Base-by-base conservation (phyloP, 2,888 invertebrate species). In the Tiliacea aurago region DNA sequence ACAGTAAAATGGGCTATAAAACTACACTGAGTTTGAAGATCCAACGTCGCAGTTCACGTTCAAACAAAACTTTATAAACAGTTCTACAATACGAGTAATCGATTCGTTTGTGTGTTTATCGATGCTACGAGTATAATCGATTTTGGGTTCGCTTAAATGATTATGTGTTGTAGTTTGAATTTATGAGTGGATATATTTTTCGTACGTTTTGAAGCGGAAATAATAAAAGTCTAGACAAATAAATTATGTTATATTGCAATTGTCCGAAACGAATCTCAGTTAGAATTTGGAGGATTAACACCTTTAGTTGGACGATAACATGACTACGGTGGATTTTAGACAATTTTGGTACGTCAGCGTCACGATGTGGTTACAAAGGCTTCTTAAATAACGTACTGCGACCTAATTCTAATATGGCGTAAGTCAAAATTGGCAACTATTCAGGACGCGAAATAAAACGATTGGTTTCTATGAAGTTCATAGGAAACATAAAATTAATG, bases 1-100 rank as follows among this genome's bases (percentile, higher is more conserved):
- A 45, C 76, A 64, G 45, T 86, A 86, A 83, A 83, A 85, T 51
- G 47, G 37, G 37, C 68, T 10, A 69, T 83, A 83, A 83, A 83
- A 73, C 68, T 74, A 66, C 59, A 71, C 78, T 55, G 28, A 67
- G 61, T 58, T 64, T 65, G 53, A 70, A 65, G 59, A 65, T 65
- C 15, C 13, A 58, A 66, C 61, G 66, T 59, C 68, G 63, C 18
- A 58, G 55, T 66, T 73, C n/a, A 28, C 47, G 49, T 59, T 55
- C 74, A 55, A 61, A 78, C 64, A 59, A 59, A 62, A 64, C 43
- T 53, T 62, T 37, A 37, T 62, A 56, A 62, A 53, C 66, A 13
- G 58, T 56, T 78, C 62, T 37, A 67, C 43, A 73, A 64, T 79
- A 51, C 41, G 67, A 68, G 47, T 84, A 65, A 84, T 68, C 64